phyloP scores from a whole-genome alignment of 92 coral and sea anemone genomes.

The Porites evermanni region DNA sequence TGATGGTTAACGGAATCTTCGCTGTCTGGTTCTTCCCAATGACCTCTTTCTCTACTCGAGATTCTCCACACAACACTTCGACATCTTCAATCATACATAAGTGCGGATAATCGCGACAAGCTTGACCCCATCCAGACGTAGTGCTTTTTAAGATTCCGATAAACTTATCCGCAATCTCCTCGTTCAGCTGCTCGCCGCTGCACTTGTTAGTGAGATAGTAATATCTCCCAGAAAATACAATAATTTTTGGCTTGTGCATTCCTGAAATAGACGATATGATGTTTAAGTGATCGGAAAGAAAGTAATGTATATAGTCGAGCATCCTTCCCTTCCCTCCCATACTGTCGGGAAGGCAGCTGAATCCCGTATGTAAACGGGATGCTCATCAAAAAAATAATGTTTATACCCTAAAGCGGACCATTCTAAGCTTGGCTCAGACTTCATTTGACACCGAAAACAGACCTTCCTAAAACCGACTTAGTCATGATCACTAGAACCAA shows the following conservation, averaged over 20 bases:
- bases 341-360: no score
- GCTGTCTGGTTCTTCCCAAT: neutral
- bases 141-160: neutral
- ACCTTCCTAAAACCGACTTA: no score
- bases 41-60: slow-evolving; percentile 18
- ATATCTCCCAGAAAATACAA: neutral
- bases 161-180: neutral
- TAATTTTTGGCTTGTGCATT: neutral
- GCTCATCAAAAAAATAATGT: no score
- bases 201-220: slow-evolving; percentile 26
- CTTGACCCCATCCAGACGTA: slow-evolving; percentile 1
- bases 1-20: neutral
- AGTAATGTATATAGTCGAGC: no score
- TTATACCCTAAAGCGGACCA: no score
- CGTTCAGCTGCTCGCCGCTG: neutral
- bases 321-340: no score
- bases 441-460: no score
- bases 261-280: neutral
- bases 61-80: slow-evolving; percentile 25
- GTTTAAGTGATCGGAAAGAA: no score
- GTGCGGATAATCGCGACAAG: neutral
- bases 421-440: no score
- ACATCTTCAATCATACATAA: slow-evolving; percentile 38
- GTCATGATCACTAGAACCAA: no score
- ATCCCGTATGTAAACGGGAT: no score